Evolutionary conservation across 2,113 vertebrate genomes (phyloP), one percentile per base, ranked within the genome.

Genomic region (Triplophysa siluroides): DNA sequence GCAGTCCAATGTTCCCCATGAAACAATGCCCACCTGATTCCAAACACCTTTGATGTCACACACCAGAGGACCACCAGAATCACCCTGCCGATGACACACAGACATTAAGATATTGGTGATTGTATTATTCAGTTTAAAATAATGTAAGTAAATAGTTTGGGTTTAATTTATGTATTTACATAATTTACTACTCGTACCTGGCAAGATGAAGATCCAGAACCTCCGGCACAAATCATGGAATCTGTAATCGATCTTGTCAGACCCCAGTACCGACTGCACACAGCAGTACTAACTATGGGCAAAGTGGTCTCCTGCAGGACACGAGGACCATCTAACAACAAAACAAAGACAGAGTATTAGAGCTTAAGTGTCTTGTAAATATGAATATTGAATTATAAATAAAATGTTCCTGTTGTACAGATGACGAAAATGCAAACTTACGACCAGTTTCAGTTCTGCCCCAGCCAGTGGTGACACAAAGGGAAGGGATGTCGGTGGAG

Each of bases 401-500:
- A 6, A 38, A 38, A 38, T 38, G 33, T 38, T 1, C 1, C 33
- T 38, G 5, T 38, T 38, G 5, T 38, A 38, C 33, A 38, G 43
- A 18, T 24, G 12, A 45, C 6, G 23, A 24, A 69, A 67, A 47
- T 47, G 38, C 21, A 10, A 45, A 85, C 90, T 91, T 76, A 94
- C 93, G 87, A 38, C 85, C 90, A 24, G 77, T 78, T 16, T 78
- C 85, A 0, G 92, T 93, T 73, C 1, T 88, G 43, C 93, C 94
- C 95, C 95, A 97, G 82, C 95, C 94, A 0, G 92, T 95, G 85
- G 95, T 97, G 86, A 94, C 93, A 14, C 94, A 95, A 1, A 1
- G 68, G 81, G 4, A 0, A 24, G 92, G 85, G 68, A 94, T 81
- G 18, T 0, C 88, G 78, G 90, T 88, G 71, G 85, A 83, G 78